Percentiles rank a stretch among this genome's conserved stretches.
Conservation (phyloP, 2,888 invertebrate species). For the Drosophila merina region DNA sequence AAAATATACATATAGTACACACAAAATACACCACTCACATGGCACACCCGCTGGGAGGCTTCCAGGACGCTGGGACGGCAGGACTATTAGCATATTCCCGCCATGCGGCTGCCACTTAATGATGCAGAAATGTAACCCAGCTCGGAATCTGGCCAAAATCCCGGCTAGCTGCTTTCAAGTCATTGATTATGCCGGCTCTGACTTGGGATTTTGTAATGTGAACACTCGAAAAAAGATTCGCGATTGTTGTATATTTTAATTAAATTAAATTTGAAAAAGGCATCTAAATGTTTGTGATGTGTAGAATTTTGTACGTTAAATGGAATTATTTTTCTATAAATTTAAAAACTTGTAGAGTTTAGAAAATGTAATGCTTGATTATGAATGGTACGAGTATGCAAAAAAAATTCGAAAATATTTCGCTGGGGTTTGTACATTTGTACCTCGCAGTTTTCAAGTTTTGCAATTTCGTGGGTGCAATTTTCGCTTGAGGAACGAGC, state of each 20-base stretch:
- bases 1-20: constrained; percentile 22
- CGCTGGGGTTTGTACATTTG: too few species aligned
- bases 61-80: constrained; percentile 1
- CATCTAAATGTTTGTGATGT: too few species aligned
- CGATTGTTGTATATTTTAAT: neutral
- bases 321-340: too few species aligned
- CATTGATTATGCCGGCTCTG: constrained; percentile 59
- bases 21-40: constrained; percentile 30
- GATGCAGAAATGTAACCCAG: constrained; percentile 66
- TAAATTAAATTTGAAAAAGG: too few species aligned
- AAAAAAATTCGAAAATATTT: too few species aligned
- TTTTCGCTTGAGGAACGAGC: constrained; percentile 52
- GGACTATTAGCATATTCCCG: constrained; percentile 67
- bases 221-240: constrained; percentile 6
- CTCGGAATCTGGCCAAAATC: constrained; percentile 46
- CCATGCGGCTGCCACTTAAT: constrained; percentile 66
- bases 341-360: too few species aligned
- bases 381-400: too few species aligned
- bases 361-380: too few species aligned
- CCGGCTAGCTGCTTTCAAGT: constrained; percentile 41
- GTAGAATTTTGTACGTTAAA: too few species aligned
- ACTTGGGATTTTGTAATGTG: constrained; percentile 3
- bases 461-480: constrained; percentile 9
- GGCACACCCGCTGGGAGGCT: constrained; percentile 31
- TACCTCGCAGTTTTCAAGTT: neutral